Evolutionary conservation across 2,888 invertebrate genomes (phyloP).

Genomic region (Drosophila longiperda): DNA sequence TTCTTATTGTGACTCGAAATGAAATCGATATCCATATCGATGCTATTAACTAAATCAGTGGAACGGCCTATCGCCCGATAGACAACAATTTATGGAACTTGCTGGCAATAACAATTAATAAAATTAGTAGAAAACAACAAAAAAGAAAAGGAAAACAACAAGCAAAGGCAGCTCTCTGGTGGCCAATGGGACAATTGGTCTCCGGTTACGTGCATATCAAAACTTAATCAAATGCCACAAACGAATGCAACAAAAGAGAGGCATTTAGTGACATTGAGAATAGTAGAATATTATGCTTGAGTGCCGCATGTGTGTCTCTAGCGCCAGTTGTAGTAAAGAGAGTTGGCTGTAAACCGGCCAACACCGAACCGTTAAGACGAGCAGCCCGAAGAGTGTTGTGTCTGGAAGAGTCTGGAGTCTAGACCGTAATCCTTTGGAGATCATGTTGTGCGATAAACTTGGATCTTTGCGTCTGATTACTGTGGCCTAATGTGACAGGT

Average conservation of each 20-base stretch:
- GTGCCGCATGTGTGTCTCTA: constrained; percentile 35
- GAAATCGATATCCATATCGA: constrained; percentile 73
- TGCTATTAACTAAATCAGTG: constrained; percentile 78
- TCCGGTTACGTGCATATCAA: constrained; percentile 70
- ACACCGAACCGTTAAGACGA: constrained; percentile 60
- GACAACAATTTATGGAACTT: constrained; percentile 75
- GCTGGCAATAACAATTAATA: constrained; percentile 82
- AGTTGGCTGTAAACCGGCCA: constrained; percentile 49
- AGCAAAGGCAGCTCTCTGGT: constrained; percentile 41
- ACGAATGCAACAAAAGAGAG: constrained; percentile 46
- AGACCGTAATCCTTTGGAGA: constrained; percentile 75
- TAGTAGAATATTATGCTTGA: constrained; percentile 7
- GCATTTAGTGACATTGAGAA: constrained; percentile 31
- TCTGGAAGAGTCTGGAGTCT: constrained; percentile 42
- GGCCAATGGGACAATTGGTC: constrained; percentile 49
- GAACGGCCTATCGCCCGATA: constrained; percentile 60
- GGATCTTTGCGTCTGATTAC: constrained; percentile 70
- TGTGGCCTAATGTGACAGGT: constrained; percentile 76
- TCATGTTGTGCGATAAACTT: constrained; percentile 74
- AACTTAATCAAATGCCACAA: constrained; percentile 65
- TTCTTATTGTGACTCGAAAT: constrained; percentile 67
- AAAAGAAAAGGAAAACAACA: constrained; percentile 6
- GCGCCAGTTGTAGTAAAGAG: constrained; percentile 62
- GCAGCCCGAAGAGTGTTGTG: constrained; percentile 20
- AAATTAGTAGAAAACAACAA: constrained; percentile 62